Evolutionary conservation across 2,113 vertebrate genomes (phyloP).

Genomic region (Aramus guarauna): DNA sequence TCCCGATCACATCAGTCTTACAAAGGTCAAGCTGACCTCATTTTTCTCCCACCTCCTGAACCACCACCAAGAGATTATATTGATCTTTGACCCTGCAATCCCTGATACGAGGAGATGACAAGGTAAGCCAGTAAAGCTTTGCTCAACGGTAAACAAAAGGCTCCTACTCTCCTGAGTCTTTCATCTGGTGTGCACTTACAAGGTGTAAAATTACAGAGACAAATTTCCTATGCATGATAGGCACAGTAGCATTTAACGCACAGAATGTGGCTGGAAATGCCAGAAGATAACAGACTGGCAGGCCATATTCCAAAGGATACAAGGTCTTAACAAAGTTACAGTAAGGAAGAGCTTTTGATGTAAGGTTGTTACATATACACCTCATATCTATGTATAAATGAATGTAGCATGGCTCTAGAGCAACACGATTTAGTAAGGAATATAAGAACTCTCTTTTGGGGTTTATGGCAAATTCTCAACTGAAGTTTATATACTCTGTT

Average conservation of each 20-base stretch:
- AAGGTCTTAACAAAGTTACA: not conserved
- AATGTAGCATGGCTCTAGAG: not conserved
- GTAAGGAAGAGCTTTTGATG: not conserved
- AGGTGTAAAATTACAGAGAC: not conserved
- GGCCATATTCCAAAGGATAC: not conserved
- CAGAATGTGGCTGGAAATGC: not conserved
- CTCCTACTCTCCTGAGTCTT: not conserved
- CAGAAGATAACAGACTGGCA: not conserved
- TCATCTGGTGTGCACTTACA: not conserved
- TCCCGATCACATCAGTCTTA: not conserved
- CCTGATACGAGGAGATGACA: not conserved
- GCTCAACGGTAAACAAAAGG: fast-evolving
- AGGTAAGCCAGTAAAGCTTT: not conserved
- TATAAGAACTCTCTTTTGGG: not conserved
- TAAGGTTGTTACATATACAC: not conserved
- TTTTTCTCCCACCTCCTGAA: not conserved
- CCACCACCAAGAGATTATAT: not conserved
- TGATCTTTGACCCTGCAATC: not conserved
- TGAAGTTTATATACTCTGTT: not conserved
- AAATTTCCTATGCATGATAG: not conserved
- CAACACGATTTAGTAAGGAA: not conserved
- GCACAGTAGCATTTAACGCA: not conserved
- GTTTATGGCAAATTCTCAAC: not conserved
- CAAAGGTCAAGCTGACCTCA: not conserved
- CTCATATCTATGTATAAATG: not conserved